Conservation (phyloP, 1,140 invertebrate genomes). For the Drosophila takahashii region DNA sequence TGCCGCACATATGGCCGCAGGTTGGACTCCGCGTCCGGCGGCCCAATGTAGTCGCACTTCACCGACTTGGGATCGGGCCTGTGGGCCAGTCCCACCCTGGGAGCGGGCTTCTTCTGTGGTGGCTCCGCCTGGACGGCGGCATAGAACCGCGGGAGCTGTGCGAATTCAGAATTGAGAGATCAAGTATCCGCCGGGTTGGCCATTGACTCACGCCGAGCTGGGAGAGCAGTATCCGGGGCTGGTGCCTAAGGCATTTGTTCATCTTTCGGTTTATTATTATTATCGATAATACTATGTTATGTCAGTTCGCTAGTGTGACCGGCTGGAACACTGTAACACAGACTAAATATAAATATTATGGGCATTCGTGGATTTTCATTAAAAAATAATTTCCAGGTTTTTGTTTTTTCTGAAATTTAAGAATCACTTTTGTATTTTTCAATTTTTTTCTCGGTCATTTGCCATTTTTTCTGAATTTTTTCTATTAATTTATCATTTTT, state of each 20-base stretch:
- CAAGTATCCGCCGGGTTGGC: not conserved
- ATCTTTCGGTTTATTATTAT: constrained; percentile 15
- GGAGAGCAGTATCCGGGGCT: constrained; percentile 13
- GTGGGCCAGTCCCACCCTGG: constrained; percentile 50
- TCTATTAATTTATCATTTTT: no score
- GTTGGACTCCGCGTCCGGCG: constrained; percentile 91
- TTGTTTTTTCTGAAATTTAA: no score
- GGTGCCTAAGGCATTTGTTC: constrained; percentile 23
- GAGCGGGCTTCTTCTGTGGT: constrained; percentile 11
- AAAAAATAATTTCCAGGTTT: no score
- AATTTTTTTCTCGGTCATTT: no score
- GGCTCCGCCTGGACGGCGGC: constrained; percentile 27
- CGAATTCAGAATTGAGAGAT: not conserved
- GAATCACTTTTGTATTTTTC: no score
- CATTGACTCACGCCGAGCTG: constrained; percentile 14
- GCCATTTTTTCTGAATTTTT: no score
- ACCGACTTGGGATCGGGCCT: constrained; percentile 75
- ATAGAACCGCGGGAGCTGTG: constrained; percentile 42
- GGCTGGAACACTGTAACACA: not conserved
- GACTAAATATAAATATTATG: not conserved
- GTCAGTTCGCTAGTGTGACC: constrained; percentile 15
- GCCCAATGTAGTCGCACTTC: constrained; percentile 87
- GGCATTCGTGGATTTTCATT: not conserved
- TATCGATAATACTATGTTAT: constrained; percentile 22
- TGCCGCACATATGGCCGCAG: constrained; percentile 89